Conservation (phyloP, 2,797 vertebrate species). For the Caiman crocodilus region DNA sequence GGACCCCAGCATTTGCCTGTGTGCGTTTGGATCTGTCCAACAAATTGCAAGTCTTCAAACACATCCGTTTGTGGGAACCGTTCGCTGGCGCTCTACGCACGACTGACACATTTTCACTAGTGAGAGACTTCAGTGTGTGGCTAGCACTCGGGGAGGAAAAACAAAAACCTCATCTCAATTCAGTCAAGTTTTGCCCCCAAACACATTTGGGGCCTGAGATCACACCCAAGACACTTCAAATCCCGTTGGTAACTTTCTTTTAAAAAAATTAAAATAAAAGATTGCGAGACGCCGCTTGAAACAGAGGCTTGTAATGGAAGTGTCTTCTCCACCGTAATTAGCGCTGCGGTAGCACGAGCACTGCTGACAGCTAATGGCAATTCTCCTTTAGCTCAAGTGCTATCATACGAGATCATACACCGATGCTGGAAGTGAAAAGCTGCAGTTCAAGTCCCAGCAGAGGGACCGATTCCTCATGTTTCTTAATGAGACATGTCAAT, state of each 20-base stretch:
- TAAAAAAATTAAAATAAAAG: accelerated
- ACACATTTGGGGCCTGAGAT: background rate
- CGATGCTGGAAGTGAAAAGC: background rate
- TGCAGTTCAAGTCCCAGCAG: background rate
- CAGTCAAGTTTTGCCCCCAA: background rate
- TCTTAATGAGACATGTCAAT: accelerated
- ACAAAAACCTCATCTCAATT: accelerated
- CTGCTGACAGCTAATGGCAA: accelerated
- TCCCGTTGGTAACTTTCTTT: background rate
- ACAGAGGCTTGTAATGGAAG: background rate
- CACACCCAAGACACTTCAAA: accelerated
- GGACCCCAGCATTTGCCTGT: background rate
- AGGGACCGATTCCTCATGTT: background rate
- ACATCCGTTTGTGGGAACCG: background rate
- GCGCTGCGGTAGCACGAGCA: accelerated
- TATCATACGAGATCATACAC: accelerated
- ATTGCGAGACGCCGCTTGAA: background rate
- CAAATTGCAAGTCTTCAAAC: accelerated
- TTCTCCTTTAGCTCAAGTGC: accelerated
- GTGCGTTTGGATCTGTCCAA: accelerated
- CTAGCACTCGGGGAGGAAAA: background rate
- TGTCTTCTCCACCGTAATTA: background rate
- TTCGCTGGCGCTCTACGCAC: background rate
- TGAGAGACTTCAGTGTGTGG: background rate
- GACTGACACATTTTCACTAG: background rate